Conservation (phyloP, 2,888 invertebrate species). For the Dione juno region DNA sequence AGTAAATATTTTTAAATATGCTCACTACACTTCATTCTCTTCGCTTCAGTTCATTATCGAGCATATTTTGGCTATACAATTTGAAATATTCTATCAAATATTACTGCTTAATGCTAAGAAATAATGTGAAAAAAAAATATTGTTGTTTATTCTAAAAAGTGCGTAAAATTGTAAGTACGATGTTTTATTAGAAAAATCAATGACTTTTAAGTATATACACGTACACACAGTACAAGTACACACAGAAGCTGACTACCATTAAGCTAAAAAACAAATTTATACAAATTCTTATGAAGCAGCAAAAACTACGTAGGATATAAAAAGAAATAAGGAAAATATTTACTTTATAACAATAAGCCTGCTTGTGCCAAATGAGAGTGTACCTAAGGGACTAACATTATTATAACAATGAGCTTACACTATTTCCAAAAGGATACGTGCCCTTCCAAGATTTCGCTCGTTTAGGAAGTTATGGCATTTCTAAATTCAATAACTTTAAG, state of each 20-base stretch:
- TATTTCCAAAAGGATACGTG: not conserved
- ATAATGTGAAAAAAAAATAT: too few relatives aligned
- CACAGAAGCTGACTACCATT: not conserved
- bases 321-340: conserved; percentile 3
- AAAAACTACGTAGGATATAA: not conserved
- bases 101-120: too few relatives aligned
- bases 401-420: not conserved
- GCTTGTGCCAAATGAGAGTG: conserved; percentile 8
- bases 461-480: not conserved
- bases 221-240: too few relatives aligned
- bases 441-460: not conserved
- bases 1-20: too few relatives aligned
- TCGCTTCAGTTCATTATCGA: too few relatives aligned
- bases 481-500: not conserved
- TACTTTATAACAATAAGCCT: conserved; percentile 9
- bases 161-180: too few relatives aligned
- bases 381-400: conserved; percentile 8
- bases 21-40: too few relatives aligned
- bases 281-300: not conserved
- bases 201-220: not conserved
- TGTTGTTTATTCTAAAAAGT: too few relatives aligned
- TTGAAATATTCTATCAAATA: too few relatives aligned
- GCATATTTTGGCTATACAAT: too few relatives aligned
- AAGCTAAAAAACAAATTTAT: not conserved
- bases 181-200: not conserved